phyloP scores from a whole-genome alignment of 1,140 invertebrate genomes.

The Drosophila saltans region DNA sequence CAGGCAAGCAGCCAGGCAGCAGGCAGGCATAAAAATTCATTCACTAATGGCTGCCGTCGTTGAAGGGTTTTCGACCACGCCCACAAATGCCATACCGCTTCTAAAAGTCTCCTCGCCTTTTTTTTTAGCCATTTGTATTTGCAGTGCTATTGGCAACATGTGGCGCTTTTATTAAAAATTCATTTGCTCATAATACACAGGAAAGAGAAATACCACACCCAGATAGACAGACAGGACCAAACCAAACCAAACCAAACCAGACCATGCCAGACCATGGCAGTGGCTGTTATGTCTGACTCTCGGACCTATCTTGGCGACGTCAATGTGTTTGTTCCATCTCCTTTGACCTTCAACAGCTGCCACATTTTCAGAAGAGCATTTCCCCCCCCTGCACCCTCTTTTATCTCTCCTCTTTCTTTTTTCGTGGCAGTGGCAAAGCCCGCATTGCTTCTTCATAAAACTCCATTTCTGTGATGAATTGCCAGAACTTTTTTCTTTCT shows the following conservation, averaged over 20 bases:
- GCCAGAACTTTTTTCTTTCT: not conserved
- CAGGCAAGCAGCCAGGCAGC: not conserved
- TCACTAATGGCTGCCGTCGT: constrained; percentile 64
- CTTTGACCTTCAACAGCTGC: constrained; percentile 77
- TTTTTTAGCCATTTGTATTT: constrained; percentile 63
- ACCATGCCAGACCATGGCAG: constrained; percentile 8
- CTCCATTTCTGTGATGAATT: constrained; percentile 54
- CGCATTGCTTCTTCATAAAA: constrained; percentile 31
- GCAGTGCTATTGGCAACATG: constrained; percentile 79
- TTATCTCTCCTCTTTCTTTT: not conserved
- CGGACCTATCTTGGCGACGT: constrained; percentile 31
- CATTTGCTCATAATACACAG: constrained; percentile 71
- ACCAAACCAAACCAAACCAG: not conserved
- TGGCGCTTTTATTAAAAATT: constrained; percentile 82
- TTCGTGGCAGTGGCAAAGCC: constrained; percentile 22
- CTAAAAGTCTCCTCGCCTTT: constrained; percentile 23
- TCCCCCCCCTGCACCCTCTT: not conserved
- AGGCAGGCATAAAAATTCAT: constrained; percentile 69
- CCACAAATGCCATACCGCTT: constrained; percentile 5
- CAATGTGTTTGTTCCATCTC: constrained; percentile 29
- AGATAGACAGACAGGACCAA: too few species aligned
- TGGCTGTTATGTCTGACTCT: constrained; percentile 46
- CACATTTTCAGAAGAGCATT: constrained; percentile 61
- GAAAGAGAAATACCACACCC: not conserved
- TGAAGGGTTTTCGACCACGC: constrained; percentile 7